Evolutionary conservation across 1,140 invertebrate genomes (phyloP), one percentile per base, ranked within the genome.

Genomic region (Pteromalus puparum): DNA sequence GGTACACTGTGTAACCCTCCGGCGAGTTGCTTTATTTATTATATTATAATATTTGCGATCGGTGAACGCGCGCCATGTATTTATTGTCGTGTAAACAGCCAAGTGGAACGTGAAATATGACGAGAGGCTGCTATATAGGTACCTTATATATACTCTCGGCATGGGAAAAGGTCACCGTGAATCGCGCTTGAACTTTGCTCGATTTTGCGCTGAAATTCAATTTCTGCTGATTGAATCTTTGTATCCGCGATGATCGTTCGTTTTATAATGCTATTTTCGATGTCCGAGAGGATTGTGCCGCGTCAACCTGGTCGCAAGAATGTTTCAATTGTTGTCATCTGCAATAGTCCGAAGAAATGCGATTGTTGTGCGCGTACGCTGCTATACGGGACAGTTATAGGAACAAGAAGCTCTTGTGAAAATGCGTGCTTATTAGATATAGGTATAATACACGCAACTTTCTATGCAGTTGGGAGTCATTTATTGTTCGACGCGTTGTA

Each of bases 31-130:
- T 79, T 78, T 80, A 84, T 84, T 84, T 84, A 84, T 81, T 84
- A 76, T 80, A 84, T 84, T 84, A 84, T 68, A 84, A 84, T 76
- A 76, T 81, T 84, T 42, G 24, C 72, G 78, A 84, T 84, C 83
- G 28, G 38, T 21, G 24, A n/a, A n/a, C 65, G 24, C 42, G n/a
- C 26, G 67, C 21, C 15, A n/a, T 70, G 26, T 84, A 84, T 84
- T 84, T 84, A 80, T 84, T 67, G 65, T 30, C 75, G 76, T 83
- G 75, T 78, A 83, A 78, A 74, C 68, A 74, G 83, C 77, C 68
- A 73, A 73, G 82, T 78, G 67, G 75, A 61, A 78, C 46, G 30
- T 83, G 42, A 78, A 83, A 78, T 78, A 83, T 79, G 61, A 83
- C 34, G 34, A 65, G 34, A 18, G 15, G 48, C 53, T 46, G 10